These are phyloP conservation scores for Proterorhinus semilunaris DNA, from an alignment of 2,113 vertebrate genomes.

Conservation along the genomic window DNA sequence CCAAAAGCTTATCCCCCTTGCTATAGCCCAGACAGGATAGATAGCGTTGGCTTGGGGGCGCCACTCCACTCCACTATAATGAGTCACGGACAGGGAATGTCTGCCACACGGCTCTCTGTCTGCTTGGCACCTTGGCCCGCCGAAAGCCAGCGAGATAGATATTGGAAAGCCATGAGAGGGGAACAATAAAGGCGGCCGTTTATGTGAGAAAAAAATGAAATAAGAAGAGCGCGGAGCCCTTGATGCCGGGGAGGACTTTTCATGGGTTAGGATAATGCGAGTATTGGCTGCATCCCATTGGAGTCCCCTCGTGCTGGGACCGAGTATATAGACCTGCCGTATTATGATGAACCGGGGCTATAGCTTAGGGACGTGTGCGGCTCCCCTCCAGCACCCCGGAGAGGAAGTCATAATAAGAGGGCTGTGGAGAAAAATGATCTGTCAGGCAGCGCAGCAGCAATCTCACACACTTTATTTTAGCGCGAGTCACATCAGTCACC, in stretches of 20 bases:
- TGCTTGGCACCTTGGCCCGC: constrained; percentile 48
- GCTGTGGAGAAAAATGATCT: constrained; percentile 4
- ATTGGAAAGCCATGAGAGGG: constrained; percentile 53
- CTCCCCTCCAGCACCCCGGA: neutral
- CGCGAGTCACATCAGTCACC: neutral
- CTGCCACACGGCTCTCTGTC: constrained; percentile 51
- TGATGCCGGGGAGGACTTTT: constrained; percentile 62
- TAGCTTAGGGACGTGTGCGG: constrained; percentile 5
- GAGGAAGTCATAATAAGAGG: neutral
- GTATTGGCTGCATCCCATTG: constrained; percentile 54
- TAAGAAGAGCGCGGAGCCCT: constrained; percentile 43
- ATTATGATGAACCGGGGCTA: constrained; percentile 21
- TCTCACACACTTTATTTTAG: constrained; percentile 1
- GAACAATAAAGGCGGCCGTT: constrained; percentile 61
- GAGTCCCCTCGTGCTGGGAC: constrained; percentile 21
- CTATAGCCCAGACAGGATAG: constrained; percentile 53
- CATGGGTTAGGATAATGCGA: constrained; percentile 63
- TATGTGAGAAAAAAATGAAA: constrained; percentile 29
- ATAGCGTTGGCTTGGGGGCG: constrained; percentile 49
- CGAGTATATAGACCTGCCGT: constrained; percentile 5
- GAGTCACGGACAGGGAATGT: constrained; percentile 66
- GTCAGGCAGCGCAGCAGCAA: neutral
- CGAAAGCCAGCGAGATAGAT: constrained; percentile 47
- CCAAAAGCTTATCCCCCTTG: constrained; percentile 52
- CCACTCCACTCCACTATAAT: constrained; percentile 55